Percentiles rank a stretch among this genome's conserved stretches.
Conservation (phyloP, 2,888 invertebrate species). For the Malthinus flaveolus region DNA sequence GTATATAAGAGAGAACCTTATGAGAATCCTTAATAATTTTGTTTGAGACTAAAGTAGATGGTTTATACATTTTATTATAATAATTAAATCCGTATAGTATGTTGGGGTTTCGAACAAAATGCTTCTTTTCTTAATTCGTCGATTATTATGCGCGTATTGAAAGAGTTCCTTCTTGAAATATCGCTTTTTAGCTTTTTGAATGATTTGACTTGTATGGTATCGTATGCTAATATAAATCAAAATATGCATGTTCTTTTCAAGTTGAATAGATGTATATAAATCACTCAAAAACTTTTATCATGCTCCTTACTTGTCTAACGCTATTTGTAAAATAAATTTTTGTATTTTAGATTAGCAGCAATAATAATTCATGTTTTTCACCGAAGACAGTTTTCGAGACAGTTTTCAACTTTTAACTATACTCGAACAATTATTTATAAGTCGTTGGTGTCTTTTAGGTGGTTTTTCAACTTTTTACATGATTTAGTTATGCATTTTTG, state of each 20-base stretch:
- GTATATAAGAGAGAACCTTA: not conserved
- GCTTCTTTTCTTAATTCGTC: not conserved
- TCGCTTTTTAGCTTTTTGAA: slow-evolving; percentile 12
- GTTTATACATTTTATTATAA: too few relatives aligned
- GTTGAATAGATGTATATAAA: slow-evolving; percentile 20
- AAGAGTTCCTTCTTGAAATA: slow-evolving; percentile 8
- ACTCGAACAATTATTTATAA: too few relatives aligned
- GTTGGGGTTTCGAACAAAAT: not conserved
- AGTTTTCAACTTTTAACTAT: too few relatives aligned
- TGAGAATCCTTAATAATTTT: slow-evolving; percentile 4
- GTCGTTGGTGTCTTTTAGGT: too few relatives aligned
- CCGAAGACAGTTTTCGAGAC: too few relatives aligned
- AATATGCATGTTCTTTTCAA: slow-evolving; percentile 13
- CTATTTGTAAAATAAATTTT: too few relatives aligned
- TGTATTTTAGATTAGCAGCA: too few relatives aligned
- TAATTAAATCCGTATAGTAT: too few relatives aligned
- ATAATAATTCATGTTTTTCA: too few relatives aligned
- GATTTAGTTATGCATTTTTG: too few relatives aligned
- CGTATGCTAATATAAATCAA: slow-evolving; percentile 19
- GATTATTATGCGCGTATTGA: not conserved
- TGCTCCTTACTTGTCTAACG: not conserved
- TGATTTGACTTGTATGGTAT: slow-evolving; percentile 17
- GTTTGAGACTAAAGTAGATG: not conserved
- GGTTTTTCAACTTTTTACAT: too few relatives aligned
- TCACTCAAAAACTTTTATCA: slow-evolving; percentile 8